Evolutionary conservation across 2,888 invertebrate species (phyloP).

Genomic region (Dolichopus griseipennis): DNA sequence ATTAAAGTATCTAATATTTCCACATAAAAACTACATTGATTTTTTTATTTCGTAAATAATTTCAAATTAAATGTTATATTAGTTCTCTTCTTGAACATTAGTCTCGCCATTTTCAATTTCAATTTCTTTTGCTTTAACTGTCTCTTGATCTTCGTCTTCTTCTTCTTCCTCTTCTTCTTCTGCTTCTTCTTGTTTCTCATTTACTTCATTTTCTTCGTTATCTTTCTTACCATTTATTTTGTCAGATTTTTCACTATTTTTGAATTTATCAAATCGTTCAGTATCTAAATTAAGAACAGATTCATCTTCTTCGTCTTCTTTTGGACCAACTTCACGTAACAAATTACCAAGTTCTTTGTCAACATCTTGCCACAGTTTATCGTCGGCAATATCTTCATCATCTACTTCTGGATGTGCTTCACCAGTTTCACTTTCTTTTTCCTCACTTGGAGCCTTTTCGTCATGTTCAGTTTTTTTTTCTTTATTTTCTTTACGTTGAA

Average conservation of each 20-base stretch:
- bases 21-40: neutral
- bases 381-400: conserved; percentile 51
- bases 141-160: neutral
- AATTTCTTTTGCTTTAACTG: neutral
- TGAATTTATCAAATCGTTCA: conserved; percentile 38
- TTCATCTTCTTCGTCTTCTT: conserved; percentile 61
- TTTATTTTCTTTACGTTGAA: conserved; percentile 43
- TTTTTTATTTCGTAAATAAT: neutral
- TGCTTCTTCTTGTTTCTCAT: neutral
- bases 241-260: neutral
- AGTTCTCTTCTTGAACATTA: neutral
- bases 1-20: neutral
- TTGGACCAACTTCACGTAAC: conserved; percentile 58
- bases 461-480: neutral
- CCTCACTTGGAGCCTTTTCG: conserved; percentile 24
- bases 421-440: conserved; percentile 41
- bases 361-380: conserved; percentile 71
- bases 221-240: neutral
- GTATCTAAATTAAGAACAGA: conserved; percentile 44
- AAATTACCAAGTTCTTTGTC: conserved; percentile 73
- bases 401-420: conserved; percentile 19
- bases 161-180: neutral
- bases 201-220: neutral
- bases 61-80: neutral
- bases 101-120: neutral